A percentile compares a stretch with the other conserved stretches of the same genome.
These are phyloP conservation scores for Platichthys flesus DNA, from an alignment of 2,113 vertebrate species.

Conservation along the genomic window DNA sequence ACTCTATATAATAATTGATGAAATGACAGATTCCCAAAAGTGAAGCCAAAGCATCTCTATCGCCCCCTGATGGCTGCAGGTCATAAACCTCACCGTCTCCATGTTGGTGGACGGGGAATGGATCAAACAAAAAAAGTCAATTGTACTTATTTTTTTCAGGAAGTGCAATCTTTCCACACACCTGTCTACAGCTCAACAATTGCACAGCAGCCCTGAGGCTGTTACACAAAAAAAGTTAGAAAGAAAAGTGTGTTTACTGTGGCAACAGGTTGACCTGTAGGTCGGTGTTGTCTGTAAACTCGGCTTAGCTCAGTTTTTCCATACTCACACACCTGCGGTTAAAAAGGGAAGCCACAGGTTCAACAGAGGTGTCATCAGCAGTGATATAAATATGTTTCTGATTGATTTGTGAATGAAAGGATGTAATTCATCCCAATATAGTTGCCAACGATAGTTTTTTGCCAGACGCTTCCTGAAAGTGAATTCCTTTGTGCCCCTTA, in stretches of 20 bases:
- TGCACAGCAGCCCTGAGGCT: neutral
- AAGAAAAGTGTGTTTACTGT: slow-evolving; percentile 27
- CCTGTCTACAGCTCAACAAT: neutral
- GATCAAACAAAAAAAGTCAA: too few relatives aligned
- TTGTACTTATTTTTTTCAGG: too few relatives aligned
- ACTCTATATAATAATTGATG: too few relatives aligned
- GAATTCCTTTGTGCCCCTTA: slow-evolving; percentile 7
- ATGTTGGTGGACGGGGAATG: too few relatives aligned
- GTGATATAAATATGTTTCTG: slow-evolving; percentile 27
- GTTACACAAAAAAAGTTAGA: neutral
- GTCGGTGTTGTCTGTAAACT: slow-evolving; percentile 45
- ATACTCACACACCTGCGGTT: neutral
- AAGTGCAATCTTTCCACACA: neutral
- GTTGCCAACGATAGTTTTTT: neutral
- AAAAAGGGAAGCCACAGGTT: slow-evolving; percentile 26
- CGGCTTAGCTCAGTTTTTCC: neutral
- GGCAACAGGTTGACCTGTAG: slow-evolving; percentile 19
- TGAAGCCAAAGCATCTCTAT: too few relatives aligned
- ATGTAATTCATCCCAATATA: slow-evolving; percentile 26
- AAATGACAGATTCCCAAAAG: too few relatives aligned
- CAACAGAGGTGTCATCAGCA: slow-evolving; percentile 21
- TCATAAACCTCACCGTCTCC: too few relatives aligned
- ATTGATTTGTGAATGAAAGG: slow-evolving; percentile 12
- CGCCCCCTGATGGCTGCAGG: too few relatives aligned
- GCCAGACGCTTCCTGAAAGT: slow-evolving; percentile 12